Percentiles rank a stretch among this genome's conserved stretches.
Evolutionary conservation across 2,888 invertebrate species (phyloP).

Genomic region (Caenorhabditis becei): DNA sequence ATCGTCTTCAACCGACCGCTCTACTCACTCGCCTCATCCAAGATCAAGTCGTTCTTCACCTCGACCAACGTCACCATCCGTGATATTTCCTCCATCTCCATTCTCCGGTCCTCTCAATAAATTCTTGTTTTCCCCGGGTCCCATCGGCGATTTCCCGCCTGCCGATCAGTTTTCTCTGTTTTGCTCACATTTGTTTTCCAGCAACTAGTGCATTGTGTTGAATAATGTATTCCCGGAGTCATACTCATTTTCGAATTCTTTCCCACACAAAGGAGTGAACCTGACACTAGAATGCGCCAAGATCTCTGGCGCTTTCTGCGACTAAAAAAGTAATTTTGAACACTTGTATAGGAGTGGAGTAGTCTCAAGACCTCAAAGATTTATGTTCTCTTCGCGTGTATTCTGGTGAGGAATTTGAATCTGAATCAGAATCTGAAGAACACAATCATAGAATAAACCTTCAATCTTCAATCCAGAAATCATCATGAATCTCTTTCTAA

Average conservation of each 20-base stretch:
- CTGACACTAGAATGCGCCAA: not conserved
- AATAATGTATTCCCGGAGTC: constrained; percentile 31
- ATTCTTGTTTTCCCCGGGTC: constrained; percentile 6
- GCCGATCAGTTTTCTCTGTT: not conserved
- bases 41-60: constrained; percentile 11
- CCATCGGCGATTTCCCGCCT: not conserved
- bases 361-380: not conserved
- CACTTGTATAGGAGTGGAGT: not conserved
- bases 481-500: no score
- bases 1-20: constrained; percentile 45
- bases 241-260: not conserved
- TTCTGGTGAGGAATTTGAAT: no score
- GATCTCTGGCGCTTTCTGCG: constrained; percentile 2
- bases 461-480: no score
- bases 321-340: not conserved
- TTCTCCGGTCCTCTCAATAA: constrained; percentile 25
- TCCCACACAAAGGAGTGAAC: not conserved
- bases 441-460: no score
- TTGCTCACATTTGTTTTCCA: not conserved
- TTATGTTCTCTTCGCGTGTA: no score
- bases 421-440: no score
- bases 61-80: constrained; percentile 26
- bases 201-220: constrained; percentile 22
- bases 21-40: constrained; percentile 9
- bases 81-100: constrained; percentile 35